Conservation (phyloP, 1,140 invertebrate species). For the Drosophila melanica region DNA sequence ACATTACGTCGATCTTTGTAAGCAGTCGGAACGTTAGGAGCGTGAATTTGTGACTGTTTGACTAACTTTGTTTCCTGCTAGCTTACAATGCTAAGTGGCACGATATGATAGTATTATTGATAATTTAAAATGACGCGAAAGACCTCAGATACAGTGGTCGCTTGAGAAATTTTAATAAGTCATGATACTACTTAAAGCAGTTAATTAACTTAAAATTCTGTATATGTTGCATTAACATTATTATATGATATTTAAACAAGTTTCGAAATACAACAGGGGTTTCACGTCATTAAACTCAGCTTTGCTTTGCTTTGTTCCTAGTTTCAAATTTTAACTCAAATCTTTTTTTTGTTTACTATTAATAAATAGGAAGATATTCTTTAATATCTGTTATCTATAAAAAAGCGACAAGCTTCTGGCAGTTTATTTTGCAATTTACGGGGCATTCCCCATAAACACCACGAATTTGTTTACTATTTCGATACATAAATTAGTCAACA, state of each 20-base stretch:
- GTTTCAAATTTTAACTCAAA: too few relatives aligned
- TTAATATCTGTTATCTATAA: not conserved
- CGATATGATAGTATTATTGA: conserved; percentile 9
- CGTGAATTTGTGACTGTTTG: not conserved
- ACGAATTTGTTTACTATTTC: not conserved
- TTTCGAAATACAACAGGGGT: too few relatives aligned
- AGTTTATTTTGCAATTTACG: not conserved
- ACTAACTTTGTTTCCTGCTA: not conserved
- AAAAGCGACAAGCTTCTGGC: not conserved
- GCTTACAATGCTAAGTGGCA: not conserved
- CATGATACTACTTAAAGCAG: too few relatives aligned
- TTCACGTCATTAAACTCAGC: too few relatives aligned
- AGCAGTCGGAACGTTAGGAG: too few relatives aligned
- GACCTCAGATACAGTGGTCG: not conserved
- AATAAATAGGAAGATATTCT: too few relatives aligned
- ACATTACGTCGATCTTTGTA: conserved; percentile 7
- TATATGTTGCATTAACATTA: too few relatives aligned
- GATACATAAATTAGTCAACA: not conserved
- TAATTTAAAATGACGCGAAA: not conserved
- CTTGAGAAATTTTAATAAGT: not conserved
- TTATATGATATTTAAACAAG: too few relatives aligned
- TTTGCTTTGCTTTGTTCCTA: too few relatives aligned
- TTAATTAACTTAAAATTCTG: too few relatives aligned
- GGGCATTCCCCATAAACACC: not conserved
- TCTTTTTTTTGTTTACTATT: too few relatives aligned